phyloP scores from a whole-genome alignment of 2,888 invertebrate genomes.

The Hirtodrosophila duncani region DNA sequence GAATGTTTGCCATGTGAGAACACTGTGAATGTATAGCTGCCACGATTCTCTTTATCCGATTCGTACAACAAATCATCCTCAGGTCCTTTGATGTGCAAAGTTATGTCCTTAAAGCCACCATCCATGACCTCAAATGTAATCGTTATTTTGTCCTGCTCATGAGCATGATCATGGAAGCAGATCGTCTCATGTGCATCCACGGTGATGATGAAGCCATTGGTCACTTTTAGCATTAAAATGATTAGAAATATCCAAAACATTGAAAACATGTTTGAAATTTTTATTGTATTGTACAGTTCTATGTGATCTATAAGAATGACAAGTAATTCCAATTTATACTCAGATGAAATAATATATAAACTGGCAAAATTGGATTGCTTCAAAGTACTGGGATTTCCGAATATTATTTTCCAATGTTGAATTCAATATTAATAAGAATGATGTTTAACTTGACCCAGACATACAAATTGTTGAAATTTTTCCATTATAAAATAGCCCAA shows the following conservation, averaged over 20 bases:
- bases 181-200: constrained; percentile 51
- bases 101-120: constrained; percentile 56
- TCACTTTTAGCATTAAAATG: not conserved
- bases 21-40: constrained; percentile 53
- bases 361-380: too few relatives aligned
- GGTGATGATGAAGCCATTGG: constrained; percentile 42
- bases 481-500: too few relatives aligned
- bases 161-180: constrained; percentile 51
- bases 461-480: too few relatives aligned
- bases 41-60: constrained; percentile 33
- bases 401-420: too few relatives aligned
- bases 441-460: too few relatives aligned
- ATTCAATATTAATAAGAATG: too few relatives aligned
- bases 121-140: constrained; percentile 59
- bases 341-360: too few relatives aligned
- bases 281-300: not conserved
- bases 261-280: constrained; percentile 26
- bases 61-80: constrained; percentile 13
- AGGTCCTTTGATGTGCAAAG: constrained; percentile 36
- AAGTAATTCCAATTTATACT: too few relatives aligned
- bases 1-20: constrained; percentile 20
- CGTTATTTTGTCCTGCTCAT: constrained; percentile 35
- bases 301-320: not conserved
- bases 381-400: too few relatives aligned
- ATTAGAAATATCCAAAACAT: not conserved